Evolutionary conservation across 2,797 vertebrate species (phyloP), one percentile per base, ranked within the genome.

Genomic region (Chelon auratus): DNA sequence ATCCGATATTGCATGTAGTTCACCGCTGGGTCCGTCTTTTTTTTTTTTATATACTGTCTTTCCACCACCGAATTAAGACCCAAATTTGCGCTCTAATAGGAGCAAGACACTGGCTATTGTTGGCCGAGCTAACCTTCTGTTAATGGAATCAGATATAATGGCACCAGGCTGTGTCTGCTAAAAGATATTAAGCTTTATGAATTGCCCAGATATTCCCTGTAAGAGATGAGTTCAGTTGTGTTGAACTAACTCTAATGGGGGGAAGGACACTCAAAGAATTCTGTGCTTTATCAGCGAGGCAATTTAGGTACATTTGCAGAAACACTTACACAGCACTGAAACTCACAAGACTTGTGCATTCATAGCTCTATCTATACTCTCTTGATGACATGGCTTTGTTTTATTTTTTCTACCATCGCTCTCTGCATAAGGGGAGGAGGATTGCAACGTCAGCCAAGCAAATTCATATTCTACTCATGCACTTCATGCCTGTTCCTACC

Each of bases 251-350:
- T 73, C 54, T 80, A 87, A 91, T 84, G 77, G 70, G 30, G 39
- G 59, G 45, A 77, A 78, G 75, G 78, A 73, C 75, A 79, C 61
- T 81, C 64, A 72, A 70, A 68, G 42, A 78, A 78, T 58, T 39
- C 67, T 76, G 71, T 72, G 68, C 68, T 87, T 84, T 77, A 80
- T 87, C 79, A 56, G 37, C 37, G 26, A 75, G 74, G 64, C 47
- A 1, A 77, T 85, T 48, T 66, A 69, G 72, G 57, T 62, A 60
- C 63, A 87, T 85, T 82, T 85, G 59, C 37, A 70, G 61, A 80
- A 83, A 55, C 64, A 57, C 86, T 87, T 72, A 80, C 87, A 37
- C 82, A 77, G 80, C 86, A 87, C 67, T 82, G 77, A 84, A 86
- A 78, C 54, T 64, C 67, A 54, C 50, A 69, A 54, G 67, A 61